These are phyloP conservation scores for Thunnus thynnus DNA, from an alignment of 2,113 vertebrate species.

Conservation along the genomic window DNA sequence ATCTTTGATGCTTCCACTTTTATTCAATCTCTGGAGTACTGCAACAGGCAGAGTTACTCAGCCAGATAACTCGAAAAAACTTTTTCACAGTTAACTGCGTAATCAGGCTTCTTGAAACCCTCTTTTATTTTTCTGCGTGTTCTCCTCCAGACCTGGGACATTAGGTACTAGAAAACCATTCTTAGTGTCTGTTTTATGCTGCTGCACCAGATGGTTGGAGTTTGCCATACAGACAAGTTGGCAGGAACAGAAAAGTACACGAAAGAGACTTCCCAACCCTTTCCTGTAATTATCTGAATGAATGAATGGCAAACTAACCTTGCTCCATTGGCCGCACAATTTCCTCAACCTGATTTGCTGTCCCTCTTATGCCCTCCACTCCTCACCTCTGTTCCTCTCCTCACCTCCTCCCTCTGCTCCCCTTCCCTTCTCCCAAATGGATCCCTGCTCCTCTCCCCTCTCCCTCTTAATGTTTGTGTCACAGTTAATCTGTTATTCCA, in stretches of 20 bases:
- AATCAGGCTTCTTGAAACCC: conserved; percentile 32
- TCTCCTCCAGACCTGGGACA: conserved; percentile 30
- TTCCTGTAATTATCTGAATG: conserved; percentile 1
- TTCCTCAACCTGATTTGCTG: conserved; percentile 51
- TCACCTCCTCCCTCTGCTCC: conserved; percentile 3
- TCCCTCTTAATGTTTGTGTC: conserved; percentile 63
- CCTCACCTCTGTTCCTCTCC: conserved; percentile 32
- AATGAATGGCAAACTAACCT: conserved; percentile 67
- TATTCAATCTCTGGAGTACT: conserved; percentile 39
- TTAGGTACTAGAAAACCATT: conserved; percentile 38
- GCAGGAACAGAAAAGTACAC: conserved; percentile 11
- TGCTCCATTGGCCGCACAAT: conserved; percentile 61
- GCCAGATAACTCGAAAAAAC: conserved; percentile 36
- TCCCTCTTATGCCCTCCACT: conserved; percentile 25
- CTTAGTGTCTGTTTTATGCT: conserved; percentile 34
- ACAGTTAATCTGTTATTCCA: conserved; percentile 71
- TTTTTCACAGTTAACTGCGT: conserved; percentile 48
- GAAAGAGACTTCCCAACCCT: background rate
- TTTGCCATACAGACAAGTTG: conserved; percentile 4
- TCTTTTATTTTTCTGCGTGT: conserved; percentile 34
- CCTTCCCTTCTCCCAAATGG: background rate
- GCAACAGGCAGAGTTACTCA: conserved; percentile 49
- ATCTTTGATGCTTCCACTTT: conserved; percentile 18
- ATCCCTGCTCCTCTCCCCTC: conserved; percentile 22
- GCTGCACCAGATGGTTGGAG: conserved; percentile 32